Base-by-base conservation (phyloP, 2,797 vertebrate genomes). In the Carapus acus region DNA sequence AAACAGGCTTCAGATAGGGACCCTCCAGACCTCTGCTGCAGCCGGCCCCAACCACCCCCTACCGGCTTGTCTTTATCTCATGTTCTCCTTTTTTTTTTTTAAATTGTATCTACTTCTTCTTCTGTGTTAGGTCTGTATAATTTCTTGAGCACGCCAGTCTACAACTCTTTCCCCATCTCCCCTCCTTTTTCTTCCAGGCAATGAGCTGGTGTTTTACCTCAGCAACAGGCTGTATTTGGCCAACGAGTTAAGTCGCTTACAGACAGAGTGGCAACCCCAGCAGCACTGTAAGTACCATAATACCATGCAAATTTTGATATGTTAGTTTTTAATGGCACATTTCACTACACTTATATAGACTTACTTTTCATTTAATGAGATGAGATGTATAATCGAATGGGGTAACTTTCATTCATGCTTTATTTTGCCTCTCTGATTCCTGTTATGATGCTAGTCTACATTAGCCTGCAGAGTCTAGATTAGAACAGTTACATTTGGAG, bases 1-100 rank as follows among this genome's bases (percentile, higher is more conserved):
- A 70, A 82, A 79, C 72, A 77, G 69, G 71, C 66, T 69, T 62
- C 42, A 69, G 63, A 78, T 54, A 65, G 44, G 63, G 73, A 58
- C 54, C 59, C 64, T 43, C 1, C 58, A 71, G 56, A 47, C 67
- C 64, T 66, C 56, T 47, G 31, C 53, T 67, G 46, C 33, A 51
- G 21, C 52, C 33, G 19, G 57, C 72, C 67, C 15, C 41, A n/a
- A n/a, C n/a, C n/a, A 34, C 62, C 50, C 43, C 44, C 37, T 23
- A 20, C 53, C 53, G 31, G 58, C 52, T 45, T 49, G 41, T 9
- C 43, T 65, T 27, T 4, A 27, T 27, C 24, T 27, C 24, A 27
- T 27, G 9, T 27, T 71, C 46, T 58, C 54, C 49, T 33, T 24
- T 45, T n/a, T n/a, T 8, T 15, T 21, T 24, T 21, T 29, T 24